Evolutionary conservation across 2,888 invertebrate genomes (phyloP), one percentile per base, ranked within the genome.

Genomic region (Punctoribates punctum): DNA sequence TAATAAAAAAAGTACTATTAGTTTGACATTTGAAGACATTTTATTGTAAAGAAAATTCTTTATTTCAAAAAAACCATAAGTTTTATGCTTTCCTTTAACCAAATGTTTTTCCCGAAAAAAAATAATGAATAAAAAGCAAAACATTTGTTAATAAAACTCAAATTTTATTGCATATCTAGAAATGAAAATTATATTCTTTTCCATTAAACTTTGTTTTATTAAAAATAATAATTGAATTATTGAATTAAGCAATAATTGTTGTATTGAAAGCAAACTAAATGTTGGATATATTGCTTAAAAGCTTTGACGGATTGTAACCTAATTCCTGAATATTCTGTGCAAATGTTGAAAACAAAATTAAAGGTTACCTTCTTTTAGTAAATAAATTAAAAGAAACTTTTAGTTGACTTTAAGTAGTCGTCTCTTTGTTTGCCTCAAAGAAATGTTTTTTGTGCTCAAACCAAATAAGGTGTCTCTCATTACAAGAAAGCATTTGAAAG

Each of bases 391-490:
- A 57, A 25, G 5, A 54, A 2, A 13, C 23, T 57, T 57, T 23
- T 57, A 51, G 57, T 57, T 25, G 25, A 23, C 3, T 25, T 57
- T 20, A 57, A 57, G 57, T 57, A 57, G 23, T 57, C 23, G 11
- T 57, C 25, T 8, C 23, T 57, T 57, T 57, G 57, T 57, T 57
- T 57, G 23, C 11, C 57, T 57, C 25, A 13, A 8, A 42, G 42
- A 57, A 23, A 51, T 51, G 51, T 51, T 51, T 51, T 51, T n/a
- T 6, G 4, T 8, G 5, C 1, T 4, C 4, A 51, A 20, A 17
- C 57, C 57, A 57, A 57, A 57, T 57, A 57, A 57, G 57, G 57
- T 51, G n/a, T 20, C 57, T 13, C 23, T 57, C 20, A 57, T 1
- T 13, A 15, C 11, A 57, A 57, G 17, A 57, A 25, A 13, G 0